A percentile compares a stretch with the other conserved stretches of the same genome.
These are phyloP conservation scores for Apamea anceps DNA, from an alignment of 2,888 invertebrate genomes.

Conservation along the genomic window DNA sequence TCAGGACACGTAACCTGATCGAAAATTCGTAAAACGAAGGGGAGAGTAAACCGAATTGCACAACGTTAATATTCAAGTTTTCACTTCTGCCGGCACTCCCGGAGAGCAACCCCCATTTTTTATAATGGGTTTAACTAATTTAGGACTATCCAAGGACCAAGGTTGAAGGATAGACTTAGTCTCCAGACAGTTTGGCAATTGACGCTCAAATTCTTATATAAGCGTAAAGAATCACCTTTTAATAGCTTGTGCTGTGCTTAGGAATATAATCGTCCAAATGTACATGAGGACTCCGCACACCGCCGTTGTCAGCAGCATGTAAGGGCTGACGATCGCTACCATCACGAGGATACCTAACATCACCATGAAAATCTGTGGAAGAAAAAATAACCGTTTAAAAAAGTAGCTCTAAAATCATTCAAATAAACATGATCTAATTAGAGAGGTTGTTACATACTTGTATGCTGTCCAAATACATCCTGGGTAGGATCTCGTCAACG, in stretches of 20 bases:
- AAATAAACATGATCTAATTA: neutral
- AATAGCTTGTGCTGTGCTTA: constrained; percentile 93
- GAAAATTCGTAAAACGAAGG: too few species aligned
- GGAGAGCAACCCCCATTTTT: too few species aligned
- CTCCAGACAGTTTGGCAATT: neutral
- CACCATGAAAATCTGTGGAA: constrained; percentile 91
- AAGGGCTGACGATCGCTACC: constrained; percentile 93
- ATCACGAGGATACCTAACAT: constrained; percentile 93
- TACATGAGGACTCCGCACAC: constrained; percentile 92
- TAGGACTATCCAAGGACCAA: neutral
- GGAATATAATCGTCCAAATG: constrained; percentile 91
- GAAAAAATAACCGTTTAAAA: neutral
- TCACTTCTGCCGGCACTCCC: too few species aligned
- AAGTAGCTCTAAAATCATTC: neutral
- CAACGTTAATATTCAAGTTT: too few species aligned
- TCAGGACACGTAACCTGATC: too few species aligned
- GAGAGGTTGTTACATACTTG: constrained; percentile 80
- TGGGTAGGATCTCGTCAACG: constrained; percentile 93
- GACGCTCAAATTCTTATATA: neutral
- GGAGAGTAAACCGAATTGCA: too few species aligned
- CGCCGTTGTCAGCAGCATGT: constrained; percentile 91
- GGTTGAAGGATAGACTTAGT: neutral
- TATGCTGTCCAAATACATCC: constrained; percentile 92
- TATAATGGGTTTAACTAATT: neutral
- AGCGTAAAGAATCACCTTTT: constrained; percentile 85